phyloP scores from a whole-genome alignment of 2,888 invertebrate genomes.

The Erpobdella octoculata region DNA sequence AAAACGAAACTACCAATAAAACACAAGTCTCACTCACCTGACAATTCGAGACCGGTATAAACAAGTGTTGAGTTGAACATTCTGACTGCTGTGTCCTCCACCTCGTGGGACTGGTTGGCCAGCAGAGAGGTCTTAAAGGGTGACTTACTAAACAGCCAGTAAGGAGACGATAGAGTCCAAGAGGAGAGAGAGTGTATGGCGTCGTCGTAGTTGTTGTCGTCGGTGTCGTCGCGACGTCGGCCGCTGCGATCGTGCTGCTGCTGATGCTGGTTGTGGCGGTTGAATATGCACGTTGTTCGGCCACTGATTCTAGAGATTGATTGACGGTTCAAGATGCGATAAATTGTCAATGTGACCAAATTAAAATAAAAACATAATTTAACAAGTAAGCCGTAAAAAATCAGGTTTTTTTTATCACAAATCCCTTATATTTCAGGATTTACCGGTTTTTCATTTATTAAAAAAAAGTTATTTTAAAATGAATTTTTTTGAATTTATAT shows the following conservation, averaged over 20 bases:
- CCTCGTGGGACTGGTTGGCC: conserved; percentile 71
- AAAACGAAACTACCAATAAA: no score
- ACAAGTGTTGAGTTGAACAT: conserved; percentile 81
- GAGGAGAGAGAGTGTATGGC: conserved; percentile 38
- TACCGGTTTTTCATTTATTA: no score
- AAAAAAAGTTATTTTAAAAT: no score
- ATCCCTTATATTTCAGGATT: no score
- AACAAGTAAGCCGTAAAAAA: no score
- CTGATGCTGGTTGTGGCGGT: conserved; percentile 2
- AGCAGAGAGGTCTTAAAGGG: conserved; percentile 69
- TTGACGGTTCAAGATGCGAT: no score
- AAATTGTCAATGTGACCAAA: no score
- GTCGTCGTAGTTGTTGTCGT: conserved; percentile 56
- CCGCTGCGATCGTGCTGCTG: not conserved
- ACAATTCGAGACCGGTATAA: conserved; percentile 57
- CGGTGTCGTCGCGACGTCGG: not conserved
- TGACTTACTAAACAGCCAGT: conserved; percentile 82
- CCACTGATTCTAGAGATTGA: conserved; percentile 44
- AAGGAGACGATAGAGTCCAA: conserved; percentile 53
- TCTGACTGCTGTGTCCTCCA: conserved; percentile 71
- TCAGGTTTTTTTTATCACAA: no score
- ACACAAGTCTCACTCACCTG: conserved; percentile 36
- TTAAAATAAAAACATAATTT: no score
- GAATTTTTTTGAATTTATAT: no score
- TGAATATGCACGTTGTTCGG: conserved; percentile 12